These are phyloP conservation scores for Drosophila robusta DNA, from an alignment of 2,888 invertebrate species.

Conservation along the genomic window DNA sequence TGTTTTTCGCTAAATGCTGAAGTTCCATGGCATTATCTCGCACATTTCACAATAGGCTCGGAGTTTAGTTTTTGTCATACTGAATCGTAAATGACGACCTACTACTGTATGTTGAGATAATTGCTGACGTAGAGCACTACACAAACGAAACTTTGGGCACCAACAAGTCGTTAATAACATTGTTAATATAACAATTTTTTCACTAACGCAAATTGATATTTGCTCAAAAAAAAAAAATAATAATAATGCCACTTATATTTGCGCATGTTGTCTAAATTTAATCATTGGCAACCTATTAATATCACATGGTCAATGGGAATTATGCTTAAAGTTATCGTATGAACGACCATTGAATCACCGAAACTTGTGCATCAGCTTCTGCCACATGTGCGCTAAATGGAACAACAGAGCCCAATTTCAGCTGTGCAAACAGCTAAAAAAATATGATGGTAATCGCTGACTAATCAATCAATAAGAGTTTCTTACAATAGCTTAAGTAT, in stretches of 20 bases:
- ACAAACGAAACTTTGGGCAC: no score
- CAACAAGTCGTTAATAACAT: background rate
- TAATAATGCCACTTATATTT: no score
- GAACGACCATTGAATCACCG: conserved; percentile 3
- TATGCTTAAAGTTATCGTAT: conserved; percentile 2
- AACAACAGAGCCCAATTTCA: conserved; percentile 13
- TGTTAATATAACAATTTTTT: background rate
- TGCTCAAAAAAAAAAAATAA: no score
- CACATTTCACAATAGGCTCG: no score
- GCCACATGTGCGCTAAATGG: conserved; percentile 5
- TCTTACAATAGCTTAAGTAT: background rate
- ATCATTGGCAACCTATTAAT: background rate
- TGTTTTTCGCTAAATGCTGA: no score
- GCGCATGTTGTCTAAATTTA: background rate
- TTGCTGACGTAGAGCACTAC: no score
- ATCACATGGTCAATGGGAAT: background rate
- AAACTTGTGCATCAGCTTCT: background rate
- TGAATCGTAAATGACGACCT: no score
- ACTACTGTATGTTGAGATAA: no score
- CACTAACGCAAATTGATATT: background rate
- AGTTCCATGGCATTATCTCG: no score
- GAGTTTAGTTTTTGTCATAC: no score
- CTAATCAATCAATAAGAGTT: conserved; percentile 24
- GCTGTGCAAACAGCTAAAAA: conserved; percentile 39
- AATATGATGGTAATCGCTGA: conserved; percentile 23